These are phyloP conservation scores for Autographa pulchrina DNA, from an alignment of 2,888 invertebrate genomes.

Conservation along the genomic window DNA sequence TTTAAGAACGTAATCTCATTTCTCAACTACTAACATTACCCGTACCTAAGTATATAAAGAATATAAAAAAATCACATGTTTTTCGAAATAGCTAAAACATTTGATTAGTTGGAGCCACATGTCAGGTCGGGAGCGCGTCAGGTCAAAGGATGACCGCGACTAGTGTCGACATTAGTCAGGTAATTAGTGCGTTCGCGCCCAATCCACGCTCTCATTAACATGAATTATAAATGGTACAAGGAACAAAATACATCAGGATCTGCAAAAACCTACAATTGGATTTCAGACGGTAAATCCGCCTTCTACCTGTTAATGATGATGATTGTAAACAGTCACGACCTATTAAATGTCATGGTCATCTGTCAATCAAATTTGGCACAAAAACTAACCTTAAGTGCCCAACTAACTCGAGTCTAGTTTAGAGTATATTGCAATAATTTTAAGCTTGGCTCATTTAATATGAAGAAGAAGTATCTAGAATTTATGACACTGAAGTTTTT, in stretches of 20 bases:
- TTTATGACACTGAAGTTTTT: not conserved
- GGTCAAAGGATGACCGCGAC: conserved; percentile 35
- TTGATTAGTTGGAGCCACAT: not conserved
- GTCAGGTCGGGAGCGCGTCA: not conserved
- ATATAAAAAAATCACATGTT: too few relatives aligned
- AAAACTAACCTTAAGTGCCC: not conserved
- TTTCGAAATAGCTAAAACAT: not conserved
- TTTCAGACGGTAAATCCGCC: not conserved
- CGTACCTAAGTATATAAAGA: too few relatives aligned
- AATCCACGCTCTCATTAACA: conserved; percentile 11
- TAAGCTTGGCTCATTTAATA: too few relatives aligned
- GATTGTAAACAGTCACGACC: not conserved
- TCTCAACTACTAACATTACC: too few relatives aligned
- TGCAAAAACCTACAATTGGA: not conserved
- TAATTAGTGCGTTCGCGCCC: conserved; percentile 51
- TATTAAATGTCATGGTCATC: not conserved
- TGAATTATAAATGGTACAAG: conserved; percentile 31
- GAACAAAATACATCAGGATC: not conserved
- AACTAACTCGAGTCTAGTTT: not conserved
- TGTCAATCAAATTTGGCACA: not conserved
- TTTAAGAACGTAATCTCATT: too few relatives aligned
- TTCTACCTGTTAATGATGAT: not conserved
- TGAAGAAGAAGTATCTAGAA: too few relatives aligned
- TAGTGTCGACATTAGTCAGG: conserved; percentile 34
- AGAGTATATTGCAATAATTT: not conserved